Percentiles rank a stretch among this genome's conserved stretches.
These are phyloP conservation scores for Varroa destructor DNA, from an alignment of 1,140 invertebrate species.

Conservation along the genomic window DNA sequence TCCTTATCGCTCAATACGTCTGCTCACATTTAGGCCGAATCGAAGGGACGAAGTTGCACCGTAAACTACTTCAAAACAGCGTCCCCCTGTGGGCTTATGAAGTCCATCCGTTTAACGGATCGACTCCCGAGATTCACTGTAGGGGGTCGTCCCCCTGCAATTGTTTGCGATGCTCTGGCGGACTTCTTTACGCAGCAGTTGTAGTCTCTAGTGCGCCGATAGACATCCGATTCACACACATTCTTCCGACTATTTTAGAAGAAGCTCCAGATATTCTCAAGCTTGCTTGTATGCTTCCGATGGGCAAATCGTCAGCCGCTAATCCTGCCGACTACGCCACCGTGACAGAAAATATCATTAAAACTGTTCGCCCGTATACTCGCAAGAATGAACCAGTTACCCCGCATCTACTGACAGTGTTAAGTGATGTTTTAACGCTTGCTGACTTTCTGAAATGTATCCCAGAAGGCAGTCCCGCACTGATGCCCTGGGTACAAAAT, in stretches of 20 bases:
- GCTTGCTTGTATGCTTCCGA: conserved; percentile 10
- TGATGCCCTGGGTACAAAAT: conserved; percentile 21
- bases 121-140: neutral
- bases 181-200: neutral
- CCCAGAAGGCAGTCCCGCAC: neutral
- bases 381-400: neutral
- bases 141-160: neutral
- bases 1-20: neutral
- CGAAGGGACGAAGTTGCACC: neutral
- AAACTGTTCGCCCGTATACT: neutral
- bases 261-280: conserved; percentile 4
- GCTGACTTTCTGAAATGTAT: conserved; percentile 19
- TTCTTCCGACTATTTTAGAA: neutral
- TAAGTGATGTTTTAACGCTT: neutral
- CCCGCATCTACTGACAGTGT: conserved; percentile 7
- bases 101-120: conserved; percentile 7
- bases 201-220: neutral
- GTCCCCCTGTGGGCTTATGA: conserved; percentile 7
- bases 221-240: neutral
- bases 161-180: neutral
- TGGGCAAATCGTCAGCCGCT: conserved; percentile 5
- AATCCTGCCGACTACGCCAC: neutral
- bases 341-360: neutral
- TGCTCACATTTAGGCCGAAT: conserved; percentile 5
- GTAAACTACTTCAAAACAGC: neutral